Conservation (phyloP, 2,113 vertebrate species). For the Neodon shergylaensis region DNA sequence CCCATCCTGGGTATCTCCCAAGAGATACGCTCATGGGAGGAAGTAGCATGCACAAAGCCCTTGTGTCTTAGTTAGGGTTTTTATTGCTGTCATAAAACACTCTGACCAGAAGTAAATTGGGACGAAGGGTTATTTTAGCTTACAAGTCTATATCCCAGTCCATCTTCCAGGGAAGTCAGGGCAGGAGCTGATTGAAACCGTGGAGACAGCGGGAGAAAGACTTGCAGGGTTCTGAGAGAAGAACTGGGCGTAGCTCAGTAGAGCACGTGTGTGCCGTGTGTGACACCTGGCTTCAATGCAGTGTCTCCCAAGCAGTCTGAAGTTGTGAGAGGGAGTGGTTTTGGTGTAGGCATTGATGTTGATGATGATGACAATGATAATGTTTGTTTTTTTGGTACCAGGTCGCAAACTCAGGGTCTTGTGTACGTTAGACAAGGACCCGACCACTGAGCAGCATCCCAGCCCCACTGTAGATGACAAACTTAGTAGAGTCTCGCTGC, state of each 20-base stretch:
- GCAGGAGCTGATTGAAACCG: background rate
- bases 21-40: background rate
- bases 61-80: background rate
- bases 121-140: background rate
- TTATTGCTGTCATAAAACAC: background rate
- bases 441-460: background rate
- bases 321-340: background rate
- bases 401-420: background rate
- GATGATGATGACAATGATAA: background rate
- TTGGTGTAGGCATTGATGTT: background rate
- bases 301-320: background rate
- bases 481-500: background rate
- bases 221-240: background rate
- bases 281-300: background rate
- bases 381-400: background rate
- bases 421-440: background rate
- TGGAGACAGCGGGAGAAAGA: background rate
- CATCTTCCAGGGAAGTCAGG: background rate
- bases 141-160: background rate
- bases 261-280: background rate
- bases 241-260: background rate
- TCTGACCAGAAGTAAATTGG: background rate
- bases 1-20: no score
- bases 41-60: background rate
- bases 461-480: background rate